These are phyloP conservation scores for Corythornis vintsioides DNA, from an alignment of 2,113 vertebrate species.

Conservation along the genomic window DNA sequence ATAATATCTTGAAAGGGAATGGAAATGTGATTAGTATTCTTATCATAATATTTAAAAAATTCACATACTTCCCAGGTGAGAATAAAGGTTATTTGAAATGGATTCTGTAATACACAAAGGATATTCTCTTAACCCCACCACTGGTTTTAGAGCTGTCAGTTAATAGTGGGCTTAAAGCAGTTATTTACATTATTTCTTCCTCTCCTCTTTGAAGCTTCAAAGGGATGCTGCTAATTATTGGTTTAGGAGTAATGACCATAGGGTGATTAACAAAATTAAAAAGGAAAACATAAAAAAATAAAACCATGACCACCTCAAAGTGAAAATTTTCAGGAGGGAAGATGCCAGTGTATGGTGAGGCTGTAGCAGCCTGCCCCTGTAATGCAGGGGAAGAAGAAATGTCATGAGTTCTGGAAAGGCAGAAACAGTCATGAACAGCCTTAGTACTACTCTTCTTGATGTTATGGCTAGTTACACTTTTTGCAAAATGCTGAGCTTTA, in stretches of 20 bases:
- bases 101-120: not conserved
- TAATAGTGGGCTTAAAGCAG: not conserved
- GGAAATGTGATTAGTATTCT: not conserved
- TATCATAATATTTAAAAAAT: not conserved
- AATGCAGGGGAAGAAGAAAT: not conserved
- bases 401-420: not conserved
- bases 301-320: not conserved
- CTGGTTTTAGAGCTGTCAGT: not conserved
- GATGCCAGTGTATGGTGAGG: not conserved
- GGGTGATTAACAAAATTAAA: not conserved
- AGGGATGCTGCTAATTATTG: not conserved
- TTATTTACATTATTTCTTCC: not conserved
- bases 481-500: rapidly evolving
- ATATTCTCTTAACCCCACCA: not conserved
- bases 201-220: not conserved
- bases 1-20: not conserved
- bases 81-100: not conserved
- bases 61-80: not conserved
- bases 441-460: not conserved
- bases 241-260: not conserved
- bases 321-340: not conserved
- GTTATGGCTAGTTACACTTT: not conserved
- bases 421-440: not conserved
- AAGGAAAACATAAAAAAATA: not conserved
- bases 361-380: not conserved